A percentile compares a stretch with the other conserved stretches of the same genome.
Evolutionary conservation across 1,140 invertebrate species (phyloP).

Genomic region (Asobara japonica): DNA sequence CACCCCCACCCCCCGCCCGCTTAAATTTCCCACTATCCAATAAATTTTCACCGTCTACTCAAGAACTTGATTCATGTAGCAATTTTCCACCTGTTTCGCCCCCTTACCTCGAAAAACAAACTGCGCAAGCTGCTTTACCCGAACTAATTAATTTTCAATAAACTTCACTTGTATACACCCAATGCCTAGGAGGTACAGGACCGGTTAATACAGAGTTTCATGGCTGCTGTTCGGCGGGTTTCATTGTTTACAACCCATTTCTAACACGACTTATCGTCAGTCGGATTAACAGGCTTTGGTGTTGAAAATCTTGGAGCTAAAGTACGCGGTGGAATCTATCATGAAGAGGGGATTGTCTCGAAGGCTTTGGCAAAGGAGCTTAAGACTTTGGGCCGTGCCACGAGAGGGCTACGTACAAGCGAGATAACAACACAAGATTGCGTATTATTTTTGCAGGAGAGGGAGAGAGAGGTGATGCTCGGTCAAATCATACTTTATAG

Average conservation of each 20-base stretch:
- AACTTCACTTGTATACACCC: neutral
- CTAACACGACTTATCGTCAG: slow-evolving; percentile 33
- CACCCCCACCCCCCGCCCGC: neutral
- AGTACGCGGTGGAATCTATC: slow-evolving; percentile 32
- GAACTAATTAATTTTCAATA: slow-evolving; percentile 8
- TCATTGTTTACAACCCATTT: slow-evolving; percentile 21
- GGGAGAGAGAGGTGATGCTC: neutral
- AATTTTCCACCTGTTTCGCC: neutral
- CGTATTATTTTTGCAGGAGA: neutral
- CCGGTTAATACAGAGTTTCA: slow-evolving; percentile 2
- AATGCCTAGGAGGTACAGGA: neutral
- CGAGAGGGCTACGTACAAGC: neutral
- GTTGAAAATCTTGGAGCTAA: slow-evolving; percentile 15
- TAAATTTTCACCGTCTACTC: neutral
- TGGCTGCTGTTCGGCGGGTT: neutral
- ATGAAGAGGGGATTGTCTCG: neutral
- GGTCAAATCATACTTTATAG: neutral
- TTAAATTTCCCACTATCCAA: no score
- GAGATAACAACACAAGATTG: neutral
- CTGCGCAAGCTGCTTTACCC: neutral
- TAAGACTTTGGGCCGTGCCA: slow-evolving; percentile 35
- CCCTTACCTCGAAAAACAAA: neutral
- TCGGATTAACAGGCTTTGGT: slow-evolving; percentile 24
- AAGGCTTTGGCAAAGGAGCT: slow-evolving; percentile 40
- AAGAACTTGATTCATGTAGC: neutral